Evolutionary conservation across 2,113 vertebrate species (phyloP).

Genomic region (Oreocharis arfaki): DNA sequence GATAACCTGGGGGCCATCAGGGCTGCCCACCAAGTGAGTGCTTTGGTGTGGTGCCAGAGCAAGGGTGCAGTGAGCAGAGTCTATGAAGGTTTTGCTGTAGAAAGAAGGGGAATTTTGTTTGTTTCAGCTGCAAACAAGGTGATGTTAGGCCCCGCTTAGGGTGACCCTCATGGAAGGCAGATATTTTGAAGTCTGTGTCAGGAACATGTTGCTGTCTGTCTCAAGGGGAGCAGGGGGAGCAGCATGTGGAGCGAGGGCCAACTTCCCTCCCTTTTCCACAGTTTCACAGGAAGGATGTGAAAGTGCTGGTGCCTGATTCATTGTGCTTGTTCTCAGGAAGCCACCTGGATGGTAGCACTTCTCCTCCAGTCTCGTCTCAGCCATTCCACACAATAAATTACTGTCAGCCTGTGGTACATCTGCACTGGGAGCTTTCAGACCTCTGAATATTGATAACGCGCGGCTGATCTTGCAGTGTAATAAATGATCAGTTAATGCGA

Average conservation of each 20-base stretch:
- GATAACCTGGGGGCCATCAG: not conserved
- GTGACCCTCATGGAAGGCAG: not conserved
- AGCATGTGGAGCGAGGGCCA: not conserved
- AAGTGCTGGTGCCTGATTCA: not conserved
- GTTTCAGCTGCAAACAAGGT: not conserved
- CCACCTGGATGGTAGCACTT: not conserved
- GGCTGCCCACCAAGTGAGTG: not conserved
- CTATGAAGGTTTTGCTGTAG: not conserved
- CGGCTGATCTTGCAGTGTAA: not conserved
- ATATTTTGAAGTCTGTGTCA: not conserved
- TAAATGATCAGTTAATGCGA: not conserved
- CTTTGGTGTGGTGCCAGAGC: not conserved
- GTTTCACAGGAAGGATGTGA: not conserved
- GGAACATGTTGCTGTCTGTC: not conserved
- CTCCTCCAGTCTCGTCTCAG: not conserved
- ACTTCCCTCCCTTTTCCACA: not conserved
- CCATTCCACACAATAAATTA: not conserved
- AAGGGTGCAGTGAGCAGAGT: not conserved
- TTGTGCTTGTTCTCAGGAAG: not conserved
- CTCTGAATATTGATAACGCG: not conserved
- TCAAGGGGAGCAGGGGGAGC: rapidly evolving
- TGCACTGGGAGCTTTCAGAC: not conserved
- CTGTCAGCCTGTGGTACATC: not conserved
- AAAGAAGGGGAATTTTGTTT: not conserved
- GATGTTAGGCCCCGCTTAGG: not conserved